Evolutionary conservation across 2,888 invertebrate species (phyloP).

Genomic region (Zaprionus lineosus): DNA sequence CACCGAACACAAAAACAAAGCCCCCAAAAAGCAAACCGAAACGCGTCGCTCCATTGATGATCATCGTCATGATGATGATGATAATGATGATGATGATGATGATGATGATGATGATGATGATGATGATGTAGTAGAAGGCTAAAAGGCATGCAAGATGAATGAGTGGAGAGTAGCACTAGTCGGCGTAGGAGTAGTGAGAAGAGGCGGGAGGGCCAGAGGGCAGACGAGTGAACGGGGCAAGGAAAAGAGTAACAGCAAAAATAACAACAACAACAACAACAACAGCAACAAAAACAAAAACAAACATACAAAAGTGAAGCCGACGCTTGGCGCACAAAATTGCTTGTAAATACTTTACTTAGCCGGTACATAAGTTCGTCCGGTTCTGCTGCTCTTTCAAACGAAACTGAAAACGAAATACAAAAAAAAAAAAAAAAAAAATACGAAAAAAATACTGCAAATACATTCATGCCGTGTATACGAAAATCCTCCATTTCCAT

Average conservation of each 20-base stretch:
- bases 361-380: constrained; percentile 44
- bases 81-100: background rate
- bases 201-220: background rate
- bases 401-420: constrained; percentile 73
- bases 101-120: constrained; percentile 1
- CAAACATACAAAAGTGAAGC: constrained; percentile 75
- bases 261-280: too few relatives aligned
- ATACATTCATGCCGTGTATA: constrained; percentile 9
- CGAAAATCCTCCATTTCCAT: constrained; percentile 67
- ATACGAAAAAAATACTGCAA: constrained; percentile 33
- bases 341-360: constrained; percentile 54
- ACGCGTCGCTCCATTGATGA: constrained; percentile 23
- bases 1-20: constrained; percentile 45
- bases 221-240: background rate
- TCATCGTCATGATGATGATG: background rate
- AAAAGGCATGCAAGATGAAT: constrained; percentile 13
- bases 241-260: too few relatives aligned
- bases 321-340: constrained; percentile 64
- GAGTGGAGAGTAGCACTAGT: background rate
- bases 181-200: background rate
- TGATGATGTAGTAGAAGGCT: constrained; percentile 11
- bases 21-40: constrained; percentile 40
- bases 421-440: constrained; percentile 9
- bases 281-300: too few relatives aligned
- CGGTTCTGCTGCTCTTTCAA: constrained; percentile 63